Percentiles rank a stretch among this genome's conserved stretches.
Evolutionary conservation across 2,113 vertebrate genomes (phyloP).

Genomic region (Salvelinus namaycush): DNA sequence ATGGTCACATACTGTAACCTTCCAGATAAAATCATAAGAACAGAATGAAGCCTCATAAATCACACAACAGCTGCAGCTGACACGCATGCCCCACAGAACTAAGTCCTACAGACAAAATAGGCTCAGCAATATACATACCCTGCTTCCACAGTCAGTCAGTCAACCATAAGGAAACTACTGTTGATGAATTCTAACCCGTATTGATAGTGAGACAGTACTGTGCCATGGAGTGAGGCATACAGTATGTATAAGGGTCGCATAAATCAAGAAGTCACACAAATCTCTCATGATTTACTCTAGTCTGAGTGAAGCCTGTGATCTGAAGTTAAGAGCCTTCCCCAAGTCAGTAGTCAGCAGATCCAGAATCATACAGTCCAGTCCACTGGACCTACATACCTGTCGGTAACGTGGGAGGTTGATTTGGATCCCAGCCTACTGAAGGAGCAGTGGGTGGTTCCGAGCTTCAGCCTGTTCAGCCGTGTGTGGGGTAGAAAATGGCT

Average conservation of each 20-base stretch:
- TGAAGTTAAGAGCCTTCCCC: no score
- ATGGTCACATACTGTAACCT: background rate
- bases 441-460: background rate
- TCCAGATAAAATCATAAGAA: background rate
- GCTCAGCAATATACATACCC: background rate
- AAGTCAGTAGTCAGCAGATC: background rate
- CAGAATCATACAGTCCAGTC: conserved; percentile 10
- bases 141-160: background rate
- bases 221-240: no score
- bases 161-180: background rate
- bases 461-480: conserved; percentile 37
- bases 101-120: background rate
- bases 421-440: conserved; percentile 16
- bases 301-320: no score
- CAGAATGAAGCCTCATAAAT: conserved; percentile 8
- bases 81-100: conserved; percentile 15
- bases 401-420: conserved; percentile 14
- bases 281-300: background rate
- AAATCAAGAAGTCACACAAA: no score
- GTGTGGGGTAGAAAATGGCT: conserved; percentile 27
- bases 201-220: no score
- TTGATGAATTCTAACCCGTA: background rate
- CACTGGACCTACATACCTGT: conserved; percentile 64
- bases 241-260: no score
- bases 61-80: conserved; percentile 20